phyloP scores from a whole-genome alignment of 2,888 invertebrate genomes.

The Ennomos quercinarius region DNA sequence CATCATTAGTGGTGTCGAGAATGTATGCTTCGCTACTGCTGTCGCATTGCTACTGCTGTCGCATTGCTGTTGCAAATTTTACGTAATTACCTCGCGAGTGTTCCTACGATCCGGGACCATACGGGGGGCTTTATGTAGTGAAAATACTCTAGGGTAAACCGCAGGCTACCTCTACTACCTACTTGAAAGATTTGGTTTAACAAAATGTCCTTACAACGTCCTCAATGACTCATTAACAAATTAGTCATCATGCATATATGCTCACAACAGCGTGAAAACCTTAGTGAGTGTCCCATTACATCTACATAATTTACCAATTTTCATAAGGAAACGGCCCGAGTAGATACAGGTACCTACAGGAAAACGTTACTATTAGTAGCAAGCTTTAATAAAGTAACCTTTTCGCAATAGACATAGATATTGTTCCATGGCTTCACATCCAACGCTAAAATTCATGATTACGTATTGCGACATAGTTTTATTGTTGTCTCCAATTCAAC shows the following conservation, averaged over 20 bases:
- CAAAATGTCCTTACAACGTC: constrained; percentile 1
- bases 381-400: background rate
- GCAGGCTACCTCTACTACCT: no score
- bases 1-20: no score
- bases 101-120: no score
- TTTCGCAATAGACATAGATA: constrained; percentile 5
- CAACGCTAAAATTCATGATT: background rate
- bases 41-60: no score
- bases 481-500: constrained; percentile 24
- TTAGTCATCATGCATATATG: background rate
- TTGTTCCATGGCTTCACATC: background rate
- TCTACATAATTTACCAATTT: constrained; percentile 10
- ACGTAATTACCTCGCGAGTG: no score
- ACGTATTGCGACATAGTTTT: constrained; percentile 8
- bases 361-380: background rate
- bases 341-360: background rate
- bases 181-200: no score
- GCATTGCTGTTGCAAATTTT: no score
- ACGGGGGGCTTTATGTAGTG: no score
- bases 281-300: constrained; percentile 1
- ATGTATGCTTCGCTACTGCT: no score
- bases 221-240: constrained; percentile 5
- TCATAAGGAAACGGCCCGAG: background rate
- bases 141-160: no score
- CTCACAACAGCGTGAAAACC: constrained; percentile 7